Percentiles rank a stretch among this genome's conserved stretches.
These are phyloP conservation scores for Micromesistius poutassou DNA, from an alignment of 2,797 vertebrate genomes.

Conservation along the genomic window DNA sequence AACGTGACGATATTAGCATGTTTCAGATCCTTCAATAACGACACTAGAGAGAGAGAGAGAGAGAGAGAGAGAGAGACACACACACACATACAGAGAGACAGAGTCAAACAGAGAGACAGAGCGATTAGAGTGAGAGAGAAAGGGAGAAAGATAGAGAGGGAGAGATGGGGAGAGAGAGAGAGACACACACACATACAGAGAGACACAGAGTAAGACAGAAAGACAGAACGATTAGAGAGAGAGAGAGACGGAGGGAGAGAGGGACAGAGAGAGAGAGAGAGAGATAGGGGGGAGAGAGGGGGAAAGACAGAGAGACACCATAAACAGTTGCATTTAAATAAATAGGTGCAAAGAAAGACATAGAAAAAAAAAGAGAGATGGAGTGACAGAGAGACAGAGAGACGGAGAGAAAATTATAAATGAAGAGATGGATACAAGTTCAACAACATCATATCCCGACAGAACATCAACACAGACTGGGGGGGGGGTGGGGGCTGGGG, in stretches of 20 bases:
- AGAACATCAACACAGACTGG: neutral
- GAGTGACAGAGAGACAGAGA: neutral
- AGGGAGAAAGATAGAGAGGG: neutral
- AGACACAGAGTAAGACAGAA: too few relatives aligned
- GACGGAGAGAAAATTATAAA: neutral
- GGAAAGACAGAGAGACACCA: too few relatives aligned
- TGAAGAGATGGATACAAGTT: neutral
- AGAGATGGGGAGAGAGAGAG: neutral
- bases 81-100: neutral
- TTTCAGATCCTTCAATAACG: conserved; percentile 96
- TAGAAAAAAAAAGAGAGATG: too few relatives aligned
- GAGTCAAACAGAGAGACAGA: neutral
- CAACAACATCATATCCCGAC: too few relatives aligned
- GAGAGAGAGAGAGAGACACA: too few relatives aligned
- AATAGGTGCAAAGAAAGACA: neutral
- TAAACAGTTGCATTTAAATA: neutral
- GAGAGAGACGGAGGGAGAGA: too few relatives aligned
- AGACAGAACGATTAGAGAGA: neutral
- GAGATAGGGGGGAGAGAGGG: neutral
- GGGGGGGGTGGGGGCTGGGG: neutral
- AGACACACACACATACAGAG: too few relatives aligned
- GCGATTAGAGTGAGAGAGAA: neutral
- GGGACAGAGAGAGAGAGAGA: too few relatives aligned
- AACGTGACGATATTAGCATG: conserved; percentile 98
- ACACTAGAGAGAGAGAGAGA: conserved; percentile 75